Conservation (phyloP, 2,888 invertebrate species). For the Epistrophe grossulariae region DNA sequence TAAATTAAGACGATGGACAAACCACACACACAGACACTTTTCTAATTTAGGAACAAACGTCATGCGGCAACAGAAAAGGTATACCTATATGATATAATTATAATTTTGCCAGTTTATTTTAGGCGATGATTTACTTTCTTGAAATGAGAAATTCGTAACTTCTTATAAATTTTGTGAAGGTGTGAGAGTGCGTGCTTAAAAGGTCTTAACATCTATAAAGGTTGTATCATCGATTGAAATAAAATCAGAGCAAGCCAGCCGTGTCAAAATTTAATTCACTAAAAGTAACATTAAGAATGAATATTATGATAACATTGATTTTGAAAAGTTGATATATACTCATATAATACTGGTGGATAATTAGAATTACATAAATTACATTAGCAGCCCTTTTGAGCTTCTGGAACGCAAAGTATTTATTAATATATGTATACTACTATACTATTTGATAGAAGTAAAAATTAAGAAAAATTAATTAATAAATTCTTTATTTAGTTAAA, state of each 20-base stretch:
- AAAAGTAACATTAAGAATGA: background rate
- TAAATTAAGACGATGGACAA: constrained; percentile 15
- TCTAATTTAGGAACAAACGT: constrained; percentile 27
- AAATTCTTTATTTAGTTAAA: no score
- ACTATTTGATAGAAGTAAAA: no score
- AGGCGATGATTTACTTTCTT: constrained; percentile 31
- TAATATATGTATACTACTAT: no score
- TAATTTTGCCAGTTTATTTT: constrained; percentile 30
- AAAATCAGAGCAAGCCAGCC: constrained; percentile 6
- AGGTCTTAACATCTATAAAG: constrained; percentile 12
- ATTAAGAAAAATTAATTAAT: no score
- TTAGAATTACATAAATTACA: no score
- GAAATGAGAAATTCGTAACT: constrained; percentile 4
- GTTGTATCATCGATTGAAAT: constrained; percentile 26
- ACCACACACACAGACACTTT: background rate
- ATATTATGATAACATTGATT: background rate
- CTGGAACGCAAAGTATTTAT: no score
- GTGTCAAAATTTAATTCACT: background rate
- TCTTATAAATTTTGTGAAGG: background rate
- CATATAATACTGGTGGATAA: no score
- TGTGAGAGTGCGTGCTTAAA: constrained; percentile 18
- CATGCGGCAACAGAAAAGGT: background rate
- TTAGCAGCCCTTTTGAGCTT: no score
- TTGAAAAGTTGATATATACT: background rate
- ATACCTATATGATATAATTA: constrained; percentile 4